phyloP scores from a whole-genome alignment of 1,140 invertebrate species.

The Helicoverpa armigera region DNA sequence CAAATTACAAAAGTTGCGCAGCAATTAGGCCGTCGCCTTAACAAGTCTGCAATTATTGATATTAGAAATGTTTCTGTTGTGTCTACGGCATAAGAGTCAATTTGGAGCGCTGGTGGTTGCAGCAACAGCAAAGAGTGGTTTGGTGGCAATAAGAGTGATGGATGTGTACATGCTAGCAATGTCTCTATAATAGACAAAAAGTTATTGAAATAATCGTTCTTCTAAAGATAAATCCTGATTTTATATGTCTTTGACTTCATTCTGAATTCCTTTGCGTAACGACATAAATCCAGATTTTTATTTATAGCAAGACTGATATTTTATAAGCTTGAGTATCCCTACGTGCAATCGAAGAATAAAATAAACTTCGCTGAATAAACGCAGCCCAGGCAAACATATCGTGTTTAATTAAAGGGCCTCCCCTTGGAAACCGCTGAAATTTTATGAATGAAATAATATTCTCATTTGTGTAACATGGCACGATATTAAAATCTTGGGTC shows the following conservation, averaged over 20 bases:
- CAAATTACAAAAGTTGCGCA: constrained; percentile 54
- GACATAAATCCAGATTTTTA: constrained; percentile 16
- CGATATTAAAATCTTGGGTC: constrained; percentile 23
- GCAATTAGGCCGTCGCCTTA: constrained; percentile 52
- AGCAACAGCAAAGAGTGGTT: constrained; percentile 9
- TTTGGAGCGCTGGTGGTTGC: constrained; percentile 16
- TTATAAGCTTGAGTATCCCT: neutral
- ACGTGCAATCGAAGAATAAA: no score
- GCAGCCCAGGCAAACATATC: neutral
- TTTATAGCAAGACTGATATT: constrained; percentile 10
- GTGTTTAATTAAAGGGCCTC: neutral
- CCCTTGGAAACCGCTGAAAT: neutral
- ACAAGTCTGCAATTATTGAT: constrained; percentile 38
- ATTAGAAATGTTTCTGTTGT: constrained; percentile 36
- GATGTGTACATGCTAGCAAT: constrained; percentile 33
- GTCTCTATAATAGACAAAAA: constrained; percentile 45
- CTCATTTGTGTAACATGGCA: neutral
- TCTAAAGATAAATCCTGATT: constrained; percentile 8
- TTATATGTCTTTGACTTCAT: constrained; percentile 11
- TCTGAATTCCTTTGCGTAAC: constrained; percentile 12
- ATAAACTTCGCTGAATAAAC: no score
- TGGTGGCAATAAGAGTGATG: constrained; percentile 36
- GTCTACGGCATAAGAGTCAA: constrained; percentile 31
- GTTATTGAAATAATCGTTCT: constrained; percentile 40
- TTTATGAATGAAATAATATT: neutral